Conservation (phyloP, 2,888 invertebrate genomes). For the Gerris lacustris region DNA sequence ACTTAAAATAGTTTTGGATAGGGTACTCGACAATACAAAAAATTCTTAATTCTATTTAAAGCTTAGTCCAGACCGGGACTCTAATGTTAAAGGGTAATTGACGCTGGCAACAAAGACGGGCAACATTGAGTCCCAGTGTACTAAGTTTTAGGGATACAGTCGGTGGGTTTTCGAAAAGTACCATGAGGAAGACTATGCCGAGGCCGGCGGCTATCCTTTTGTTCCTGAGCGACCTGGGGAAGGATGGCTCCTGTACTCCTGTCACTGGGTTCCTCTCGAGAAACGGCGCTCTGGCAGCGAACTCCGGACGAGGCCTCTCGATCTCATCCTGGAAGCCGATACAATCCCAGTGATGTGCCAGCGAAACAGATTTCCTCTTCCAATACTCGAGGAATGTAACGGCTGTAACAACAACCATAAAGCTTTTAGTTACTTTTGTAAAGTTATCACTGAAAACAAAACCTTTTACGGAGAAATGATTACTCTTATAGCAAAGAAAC, state of each 20-base stretch:
- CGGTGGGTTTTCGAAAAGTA: constrained; percentile 28
- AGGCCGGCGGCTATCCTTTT: constrained; percentile 43
- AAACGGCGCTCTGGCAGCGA: constrained; percentile 41
- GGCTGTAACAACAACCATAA: constrained; percentile 35
- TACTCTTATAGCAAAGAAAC: neutral
- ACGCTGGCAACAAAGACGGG: no score
- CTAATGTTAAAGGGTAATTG: no score
- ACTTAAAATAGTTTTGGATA: no score
- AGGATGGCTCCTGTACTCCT: constrained; percentile 43
- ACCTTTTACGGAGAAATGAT: neutral
- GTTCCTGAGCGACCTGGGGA: constrained; percentile 39
- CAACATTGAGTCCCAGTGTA: no score
- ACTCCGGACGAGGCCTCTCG: constrained; percentile 45
- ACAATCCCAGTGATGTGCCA: constrained; percentile 47
- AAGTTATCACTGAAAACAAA: constrained; percentile 3
- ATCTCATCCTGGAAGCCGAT: constrained; percentile 45
- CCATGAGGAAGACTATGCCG: constrained; percentile 44
- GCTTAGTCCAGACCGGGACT: no score
- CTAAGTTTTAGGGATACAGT: no score
- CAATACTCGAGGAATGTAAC: constrained; percentile 47
- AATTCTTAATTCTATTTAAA: no score
- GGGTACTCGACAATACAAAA: no score
- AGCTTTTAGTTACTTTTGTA: constrained; percentile 7
- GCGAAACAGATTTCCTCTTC: constrained; percentile 44
- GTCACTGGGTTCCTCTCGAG: constrained; percentile 45